Evolutionary conservation across 2,797 vertebrate genomes (phyloP).

Genomic region (Muscicapa striata): DNA sequence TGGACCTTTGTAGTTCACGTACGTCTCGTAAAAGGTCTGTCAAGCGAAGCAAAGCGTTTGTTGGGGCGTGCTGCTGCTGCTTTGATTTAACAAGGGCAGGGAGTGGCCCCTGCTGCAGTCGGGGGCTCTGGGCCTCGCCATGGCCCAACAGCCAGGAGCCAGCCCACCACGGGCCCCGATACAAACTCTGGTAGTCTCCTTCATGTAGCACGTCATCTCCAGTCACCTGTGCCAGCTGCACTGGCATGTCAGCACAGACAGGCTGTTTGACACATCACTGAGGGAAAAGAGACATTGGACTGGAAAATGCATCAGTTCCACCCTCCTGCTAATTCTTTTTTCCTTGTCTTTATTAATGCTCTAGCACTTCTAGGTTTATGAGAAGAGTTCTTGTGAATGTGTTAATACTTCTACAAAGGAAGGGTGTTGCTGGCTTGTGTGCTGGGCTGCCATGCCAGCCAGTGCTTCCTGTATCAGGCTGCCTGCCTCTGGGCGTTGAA

Average conservation of each 20-base stretch:
- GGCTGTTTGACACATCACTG: not conserved
- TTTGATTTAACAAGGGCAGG: slow-evolving; percentile 19
- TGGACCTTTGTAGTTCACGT: not conserved
- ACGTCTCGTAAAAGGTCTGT: not conserved
- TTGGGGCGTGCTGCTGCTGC: not conserved
- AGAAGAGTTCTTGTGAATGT: not conserved
- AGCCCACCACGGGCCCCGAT: accelerated
- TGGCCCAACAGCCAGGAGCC: not conserved
- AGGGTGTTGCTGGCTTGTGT: not conserved
- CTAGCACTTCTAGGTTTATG: not conserved
- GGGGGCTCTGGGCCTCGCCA: not conserved
- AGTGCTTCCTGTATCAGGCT: not conserved
- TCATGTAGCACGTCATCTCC: not conserved
- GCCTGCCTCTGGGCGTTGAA: not conserved
- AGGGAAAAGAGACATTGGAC: not conserved
- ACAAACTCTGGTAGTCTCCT: not conserved
- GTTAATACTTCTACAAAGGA: accelerated
- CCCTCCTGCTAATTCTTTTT: not conserved
- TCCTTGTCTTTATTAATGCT: not conserved
- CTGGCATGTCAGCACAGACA: not conserved
- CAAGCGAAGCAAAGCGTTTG: not conserved
- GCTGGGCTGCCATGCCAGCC: not conserved
- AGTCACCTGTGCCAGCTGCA: not conserved
- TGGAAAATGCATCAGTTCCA: not conserved
- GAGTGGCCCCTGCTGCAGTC: accelerated